Percentiles rank a stretch among this genome's conserved stretches.
Evolutionary conservation across 2,797 vertebrate species (phyloP).

Genomic region (Sphenodon punctatus): DNA sequence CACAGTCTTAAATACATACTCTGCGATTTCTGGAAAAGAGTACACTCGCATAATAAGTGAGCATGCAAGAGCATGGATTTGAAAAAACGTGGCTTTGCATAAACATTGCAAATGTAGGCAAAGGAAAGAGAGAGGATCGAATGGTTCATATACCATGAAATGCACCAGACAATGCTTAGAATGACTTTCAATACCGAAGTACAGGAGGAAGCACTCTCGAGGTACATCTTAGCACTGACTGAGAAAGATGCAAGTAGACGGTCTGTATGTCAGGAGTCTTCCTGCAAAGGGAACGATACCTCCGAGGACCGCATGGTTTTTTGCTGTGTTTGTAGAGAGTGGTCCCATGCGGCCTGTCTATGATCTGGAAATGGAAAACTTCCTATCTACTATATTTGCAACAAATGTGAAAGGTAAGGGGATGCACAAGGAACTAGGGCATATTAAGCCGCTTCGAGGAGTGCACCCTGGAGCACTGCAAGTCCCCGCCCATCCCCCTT

Average conservation of each 20-base stretch:
- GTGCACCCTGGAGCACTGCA: too few relatives aligned
- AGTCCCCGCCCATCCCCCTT: too few relatives aligned
- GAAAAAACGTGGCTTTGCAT: neutral
- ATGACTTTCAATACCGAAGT: neutral
- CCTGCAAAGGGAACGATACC: neutral
- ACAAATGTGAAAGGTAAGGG: too few relatives aligned
- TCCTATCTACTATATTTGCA: too few relatives aligned
- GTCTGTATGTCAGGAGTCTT: too few relatives aligned
- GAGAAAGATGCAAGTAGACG: too few relatives aligned
- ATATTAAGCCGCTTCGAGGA: too few relatives aligned
- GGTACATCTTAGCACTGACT: neutral
- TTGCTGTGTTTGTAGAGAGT: neutral
- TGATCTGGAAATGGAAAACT: neutral
- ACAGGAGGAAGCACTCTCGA: neutral
- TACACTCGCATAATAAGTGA: neutral
- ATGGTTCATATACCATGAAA: neutral
- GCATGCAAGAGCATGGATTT: neutral
- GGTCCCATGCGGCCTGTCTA: neutral
- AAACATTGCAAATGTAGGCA: neutral
- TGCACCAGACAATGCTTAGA: neutral
- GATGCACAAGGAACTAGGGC: too few relatives aligned
- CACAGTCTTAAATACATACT: neutral
- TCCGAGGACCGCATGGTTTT: neutral
- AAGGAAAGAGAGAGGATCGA: neutral
- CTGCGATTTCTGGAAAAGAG: neutral